These are phyloP conservation scores for Drymonia ruficornis DNA, from an alignment of 2,888 invertebrate genomes.

Conservation along the genomic window DNA sequence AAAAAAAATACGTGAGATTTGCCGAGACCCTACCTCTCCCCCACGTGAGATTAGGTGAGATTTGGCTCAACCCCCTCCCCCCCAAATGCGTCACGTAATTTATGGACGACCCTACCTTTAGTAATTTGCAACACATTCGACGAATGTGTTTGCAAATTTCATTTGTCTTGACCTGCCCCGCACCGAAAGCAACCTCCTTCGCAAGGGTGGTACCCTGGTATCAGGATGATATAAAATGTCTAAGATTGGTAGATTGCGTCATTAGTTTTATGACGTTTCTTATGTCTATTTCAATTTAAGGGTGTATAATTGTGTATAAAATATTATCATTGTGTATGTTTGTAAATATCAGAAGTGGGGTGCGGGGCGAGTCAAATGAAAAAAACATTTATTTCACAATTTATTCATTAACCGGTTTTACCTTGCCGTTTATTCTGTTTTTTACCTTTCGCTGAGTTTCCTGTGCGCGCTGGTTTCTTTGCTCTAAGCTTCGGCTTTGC, in stretches of 20 bases:
- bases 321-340: background rate
- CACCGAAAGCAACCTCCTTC: background rate
- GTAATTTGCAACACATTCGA: background rate
- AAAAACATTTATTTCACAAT: conserved; percentile 19
- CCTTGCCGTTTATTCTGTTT: conserved; percentile 20
- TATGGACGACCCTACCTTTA: too few species aligned
- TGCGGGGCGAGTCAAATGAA: conserved; percentile 1
- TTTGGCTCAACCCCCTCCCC: too few species aligned
- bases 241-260: background rate
- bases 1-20: too few species aligned
- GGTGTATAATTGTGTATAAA: too few species aligned
- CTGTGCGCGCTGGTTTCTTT: conserved; percentile 7
- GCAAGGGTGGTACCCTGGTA: conserved; percentile 1
- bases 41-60: too few species aligned
- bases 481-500: conserved; percentile 4
- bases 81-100: too few species aligned
- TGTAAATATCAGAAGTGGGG: background rate
- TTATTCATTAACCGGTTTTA: conserved; percentile 30
- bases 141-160: too few species aligned
- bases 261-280: background rate
- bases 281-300: background rate
- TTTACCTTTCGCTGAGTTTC: conserved; percentile 5
- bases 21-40: too few species aligned
- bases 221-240: background rate
- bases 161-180: conserved; percentile 3